These are phyloP conservation scores for Drosophila affinis DNA, from an alignment of 2,888 invertebrate genomes.

Conservation along the genomic window DNA sequence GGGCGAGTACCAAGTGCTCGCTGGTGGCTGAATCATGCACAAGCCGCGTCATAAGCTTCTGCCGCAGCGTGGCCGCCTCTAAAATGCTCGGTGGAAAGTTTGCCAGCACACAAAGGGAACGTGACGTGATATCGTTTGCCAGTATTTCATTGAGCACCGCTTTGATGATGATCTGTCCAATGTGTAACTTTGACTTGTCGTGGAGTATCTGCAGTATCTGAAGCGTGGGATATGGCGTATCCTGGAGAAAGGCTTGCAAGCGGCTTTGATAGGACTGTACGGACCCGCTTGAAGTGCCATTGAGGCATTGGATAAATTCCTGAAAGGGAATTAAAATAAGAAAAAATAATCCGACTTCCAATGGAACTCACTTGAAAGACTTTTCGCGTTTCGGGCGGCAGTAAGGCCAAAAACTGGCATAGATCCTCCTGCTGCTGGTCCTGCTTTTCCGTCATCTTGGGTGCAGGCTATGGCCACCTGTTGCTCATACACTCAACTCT, in stretches of 20 bases:
- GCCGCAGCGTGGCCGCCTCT: slow-evolving; percentile 49
- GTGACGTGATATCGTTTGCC: slow-evolving; percentile 37
- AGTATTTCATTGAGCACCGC: slow-evolving; percentile 53
- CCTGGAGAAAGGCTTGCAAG: slow-evolving; percentile 42
- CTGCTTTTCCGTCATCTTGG: slow-evolving; percentile 17
- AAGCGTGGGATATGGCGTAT: slow-evolving; percentile 65
- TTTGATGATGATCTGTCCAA: slow-evolving; percentile 52
- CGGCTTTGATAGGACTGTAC: slow-evolving; percentile 33
- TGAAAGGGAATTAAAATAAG: slow-evolving; percentile 19
- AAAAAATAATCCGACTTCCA: too few relatives aligned
- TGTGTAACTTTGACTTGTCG: slow-evolving; percentile 50
- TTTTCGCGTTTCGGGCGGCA: slow-evolving; percentile 58
- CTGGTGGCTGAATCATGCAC: slow-evolving; percentile 37
- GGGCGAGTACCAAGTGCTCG: slow-evolving; percentile 62
- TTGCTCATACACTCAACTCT: slow-evolving; percentile 31
- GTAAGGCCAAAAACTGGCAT: slow-evolving; percentile 57
- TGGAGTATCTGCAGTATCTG: slow-evolving; percentile 58
- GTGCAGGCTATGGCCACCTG: slow-evolving; percentile 31
- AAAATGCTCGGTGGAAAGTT: slow-evolving; percentile 70
- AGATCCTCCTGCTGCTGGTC: slow-evolving; percentile 32
- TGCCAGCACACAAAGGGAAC: slow-evolving; percentile 66
- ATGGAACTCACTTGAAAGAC: slow-evolving; percentile 55
- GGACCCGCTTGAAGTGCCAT: slow-evolving; percentile 22
- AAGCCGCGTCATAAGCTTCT: slow-evolving; percentile 51
- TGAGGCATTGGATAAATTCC: slow-evolving; percentile 50